Percentiles rank a stretch among this genome's conserved stretches.
Conservation (phyloP, 1,140 invertebrate species). For the Zaprionus tsacasi region DNA sequence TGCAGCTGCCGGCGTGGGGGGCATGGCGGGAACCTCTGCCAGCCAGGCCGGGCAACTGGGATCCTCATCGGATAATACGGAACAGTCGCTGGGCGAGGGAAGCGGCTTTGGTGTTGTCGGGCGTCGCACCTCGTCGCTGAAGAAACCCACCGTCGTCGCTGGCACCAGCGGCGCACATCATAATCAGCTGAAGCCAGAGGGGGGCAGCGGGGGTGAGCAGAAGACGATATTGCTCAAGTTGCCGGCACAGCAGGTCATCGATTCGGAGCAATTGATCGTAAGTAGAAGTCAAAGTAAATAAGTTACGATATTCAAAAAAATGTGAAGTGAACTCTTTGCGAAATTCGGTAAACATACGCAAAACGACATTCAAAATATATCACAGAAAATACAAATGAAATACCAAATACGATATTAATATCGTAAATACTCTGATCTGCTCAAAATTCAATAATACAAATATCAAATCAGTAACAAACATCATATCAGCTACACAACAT, state of each 20-base stretch:
- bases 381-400: background rate
- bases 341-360: background rate
- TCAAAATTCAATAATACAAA: conserved; percentile 10
- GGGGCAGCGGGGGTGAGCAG: conserved; percentile 61
- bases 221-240: conserved; percentile 82
- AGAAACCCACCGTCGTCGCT: conserved; percentile 48
- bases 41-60: conserved; percentile 39
- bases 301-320: conserved; percentile 14
- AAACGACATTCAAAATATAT: background rate
- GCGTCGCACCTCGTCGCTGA: conserved; percentile 66
- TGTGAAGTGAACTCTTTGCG: too few species aligned
- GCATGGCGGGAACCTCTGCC: conserved; percentile 6
- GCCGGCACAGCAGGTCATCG: conserved; percentile 67
- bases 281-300: conserved; percentile 45
- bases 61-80: conserved; percentile 82
- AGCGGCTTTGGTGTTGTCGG: conserved; percentile 30
- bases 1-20: background rate
- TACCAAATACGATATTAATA: conserved; percentile 3
- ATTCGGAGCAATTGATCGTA: conserved; percentile 82
- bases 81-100: conserved; percentile 64
- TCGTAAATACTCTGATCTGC: background rate
- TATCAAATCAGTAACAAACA: background rate
- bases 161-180: conserved; percentile 26
- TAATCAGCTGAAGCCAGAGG: conserved; percentile 53
- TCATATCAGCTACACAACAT: background rate